Percentiles rank a stretch among this genome's conserved stretches.
Evolutionary conservation across 2,113 vertebrate species (phyloP).

Genomic region (Pollachius pollachius): DNA sequence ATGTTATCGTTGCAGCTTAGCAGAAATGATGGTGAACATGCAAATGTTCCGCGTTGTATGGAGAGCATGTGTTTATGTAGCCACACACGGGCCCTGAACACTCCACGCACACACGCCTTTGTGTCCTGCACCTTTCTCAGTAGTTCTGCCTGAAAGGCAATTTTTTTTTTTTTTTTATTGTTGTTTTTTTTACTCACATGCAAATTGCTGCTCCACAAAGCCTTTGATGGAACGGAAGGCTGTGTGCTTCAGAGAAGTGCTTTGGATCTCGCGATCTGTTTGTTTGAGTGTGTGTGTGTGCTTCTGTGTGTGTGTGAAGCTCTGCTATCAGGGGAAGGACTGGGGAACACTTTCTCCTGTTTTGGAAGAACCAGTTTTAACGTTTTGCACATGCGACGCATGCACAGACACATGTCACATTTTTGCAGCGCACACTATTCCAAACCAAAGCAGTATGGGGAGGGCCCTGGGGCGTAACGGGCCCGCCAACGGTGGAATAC

Average conservation of each 20-base stretch:
- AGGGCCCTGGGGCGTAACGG: not conserved
- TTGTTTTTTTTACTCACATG: slow-evolving; percentile 18
- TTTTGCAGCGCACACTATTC: not conserved
- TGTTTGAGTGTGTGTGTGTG: too few relatives aligned
- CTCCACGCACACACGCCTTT: too few relatives aligned
- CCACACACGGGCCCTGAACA: too few relatives aligned
- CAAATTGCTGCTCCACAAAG: slow-evolving; percentile 30
- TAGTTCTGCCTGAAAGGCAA: slow-evolving; percentile 25
- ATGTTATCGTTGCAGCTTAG: slow-evolving; percentile 8
- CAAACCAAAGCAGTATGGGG: not conserved
- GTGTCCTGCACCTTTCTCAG: not conserved
- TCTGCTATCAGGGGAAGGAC: not conserved
- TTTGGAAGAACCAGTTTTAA: too few relatives aligned
- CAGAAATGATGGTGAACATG: not conserved
- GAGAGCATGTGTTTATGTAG: not conserved
- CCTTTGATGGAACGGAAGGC: slow-evolving; percentile 8
- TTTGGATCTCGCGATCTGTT: slow-evolving; percentile 13
- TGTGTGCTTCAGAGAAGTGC: slow-evolving; percentile 10
- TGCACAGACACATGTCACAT: slow-evolving; percentile 10
- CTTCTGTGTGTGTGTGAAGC: not conserved
- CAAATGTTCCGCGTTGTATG: not conserved
- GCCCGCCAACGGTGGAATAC: slow-evolving; percentile 7
- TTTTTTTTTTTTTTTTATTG: not conserved
- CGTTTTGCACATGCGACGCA: not conserved
- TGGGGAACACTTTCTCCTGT: slow-evolving; percentile 6